phyloP scores from a whole-genome alignment of 2,797 vertebrate species.

The Pangasius djambal region DNA sequence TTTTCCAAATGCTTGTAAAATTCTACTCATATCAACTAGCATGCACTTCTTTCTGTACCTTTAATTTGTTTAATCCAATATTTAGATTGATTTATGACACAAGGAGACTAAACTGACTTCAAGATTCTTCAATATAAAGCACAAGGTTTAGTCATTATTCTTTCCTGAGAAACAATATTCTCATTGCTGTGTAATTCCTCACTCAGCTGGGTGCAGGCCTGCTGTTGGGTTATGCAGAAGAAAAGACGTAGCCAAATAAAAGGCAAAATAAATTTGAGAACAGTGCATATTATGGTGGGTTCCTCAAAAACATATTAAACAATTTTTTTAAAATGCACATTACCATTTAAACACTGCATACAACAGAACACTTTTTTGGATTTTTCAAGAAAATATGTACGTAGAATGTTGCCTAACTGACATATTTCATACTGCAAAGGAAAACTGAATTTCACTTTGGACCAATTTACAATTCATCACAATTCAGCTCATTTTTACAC shows the following conservation, averaged over 20 bases:
- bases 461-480: background rate
- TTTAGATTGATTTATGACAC: conserved; percentile 13
- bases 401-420: background rate
- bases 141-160: conserved; percentile 33
- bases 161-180: conserved; percentile 35
- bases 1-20: conserved; percentile 16
- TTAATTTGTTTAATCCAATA: conserved; percentile 1
- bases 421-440: background rate
- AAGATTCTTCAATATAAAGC: conserved; percentile 34
- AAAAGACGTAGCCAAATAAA: background rate
- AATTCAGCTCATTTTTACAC: background rate
- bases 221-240: background rate
- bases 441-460: background rate
- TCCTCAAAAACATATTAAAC: background rate
- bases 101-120: background rate
- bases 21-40: background rate
- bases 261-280: background rate
- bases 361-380: background rate
- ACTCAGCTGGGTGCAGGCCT: background rate
- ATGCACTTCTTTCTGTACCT: background rate
- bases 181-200: conserved; percentile 7
- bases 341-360: background rate
- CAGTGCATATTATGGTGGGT: background rate
- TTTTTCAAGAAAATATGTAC: background rate
- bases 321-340: background rate